These are phyloP conservation scores for Aleiodes leptofemur DNA, from an alignment of 2,888 invertebrate species.

Conservation along the genomic window DNA sequence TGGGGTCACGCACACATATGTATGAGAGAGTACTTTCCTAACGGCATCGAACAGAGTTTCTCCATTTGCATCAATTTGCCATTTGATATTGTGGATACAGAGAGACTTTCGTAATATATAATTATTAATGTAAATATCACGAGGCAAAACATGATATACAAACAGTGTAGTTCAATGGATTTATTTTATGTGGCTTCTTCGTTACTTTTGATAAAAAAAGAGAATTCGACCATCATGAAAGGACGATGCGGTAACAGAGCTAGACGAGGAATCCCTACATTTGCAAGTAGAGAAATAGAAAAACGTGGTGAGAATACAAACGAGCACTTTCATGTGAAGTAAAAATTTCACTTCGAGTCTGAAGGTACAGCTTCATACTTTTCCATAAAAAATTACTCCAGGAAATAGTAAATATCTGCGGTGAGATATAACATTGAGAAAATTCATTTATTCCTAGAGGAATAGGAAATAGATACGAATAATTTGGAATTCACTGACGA, in stretches of 20 bases:
- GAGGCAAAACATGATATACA: slow-evolving; percentile 33
- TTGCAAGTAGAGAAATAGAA: neutral
- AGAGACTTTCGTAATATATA: too few species aligned
- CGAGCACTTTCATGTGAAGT: slow-evolving; percentile 12
- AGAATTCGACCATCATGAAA: too few species aligned
- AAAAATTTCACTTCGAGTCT: slow-evolving; percentile 39
- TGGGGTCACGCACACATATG: slow-evolving; percentile 44
- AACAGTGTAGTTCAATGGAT: slow-evolving; percentile 8
- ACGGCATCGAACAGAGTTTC: slow-evolving; percentile 36
- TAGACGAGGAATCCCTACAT: slow-evolving; percentile 22
- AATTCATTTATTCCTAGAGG: too few species aligned
- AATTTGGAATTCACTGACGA: too few species aligned
- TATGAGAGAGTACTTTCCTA: slow-evolving; percentile 7
- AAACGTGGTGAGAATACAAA: neutral
- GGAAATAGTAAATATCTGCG: neutral
- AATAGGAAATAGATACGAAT: too few species aligned
- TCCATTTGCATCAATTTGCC: slow-evolving; percentile 20
- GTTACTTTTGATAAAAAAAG: too few species aligned
- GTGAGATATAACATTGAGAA: too few species aligned
- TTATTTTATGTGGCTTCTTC: too few species aligned
- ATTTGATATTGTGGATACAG: neutral
- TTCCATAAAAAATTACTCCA: slow-evolving; percentile 17
- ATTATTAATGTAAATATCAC: neutral
- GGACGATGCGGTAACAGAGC: neutral
- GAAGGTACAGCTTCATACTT: neutral